Percentiles rank a stretch among this genome's conserved stretches.
Evolutionary conservation across 2,113 vertebrate species (phyloP).

Genomic region (Siphamia tubifer): DNA sequence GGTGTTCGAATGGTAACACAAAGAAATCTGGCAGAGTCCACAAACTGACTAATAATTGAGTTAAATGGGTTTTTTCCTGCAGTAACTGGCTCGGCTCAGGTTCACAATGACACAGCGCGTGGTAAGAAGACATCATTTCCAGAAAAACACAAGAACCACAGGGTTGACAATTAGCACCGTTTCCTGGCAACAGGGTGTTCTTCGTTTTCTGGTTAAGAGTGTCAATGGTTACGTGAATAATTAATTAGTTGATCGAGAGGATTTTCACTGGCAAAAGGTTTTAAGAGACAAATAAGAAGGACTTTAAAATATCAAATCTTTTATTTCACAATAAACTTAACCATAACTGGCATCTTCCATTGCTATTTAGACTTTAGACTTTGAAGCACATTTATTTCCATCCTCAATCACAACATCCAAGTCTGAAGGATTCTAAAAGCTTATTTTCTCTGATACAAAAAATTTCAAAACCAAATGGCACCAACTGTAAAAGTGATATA

Average conservation of each 20-base stretch:
- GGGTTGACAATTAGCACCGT: neutral
- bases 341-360: no score
- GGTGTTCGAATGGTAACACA: conserved; percentile 52
- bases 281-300: no score
- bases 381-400: no score
- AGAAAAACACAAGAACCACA: conserved; percentile 2
- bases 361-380: no score
- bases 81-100: conserved; percentile 28
- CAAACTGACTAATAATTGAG: conserved; percentile 21
- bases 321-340: no score
- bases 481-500: no score
- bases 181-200: conserved; percentile 18
- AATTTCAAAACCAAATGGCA: no score
- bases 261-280: neutral
- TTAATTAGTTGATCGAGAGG: neutral
- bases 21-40: conserved; percentile 38
- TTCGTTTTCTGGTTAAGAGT: neutral
- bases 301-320: no score
- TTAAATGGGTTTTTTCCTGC: neutral
- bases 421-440: no score
- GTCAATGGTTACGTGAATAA: no score
- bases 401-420: no score
- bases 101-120: conserved; percentile 7
- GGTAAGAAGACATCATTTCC: conserved; percentile 28
- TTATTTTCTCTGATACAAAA: no score